Evolutionary conservation across 1,140 invertebrate genomes (phyloP).

Genomic region (Macrobrachium rosenbergii): DNA sequence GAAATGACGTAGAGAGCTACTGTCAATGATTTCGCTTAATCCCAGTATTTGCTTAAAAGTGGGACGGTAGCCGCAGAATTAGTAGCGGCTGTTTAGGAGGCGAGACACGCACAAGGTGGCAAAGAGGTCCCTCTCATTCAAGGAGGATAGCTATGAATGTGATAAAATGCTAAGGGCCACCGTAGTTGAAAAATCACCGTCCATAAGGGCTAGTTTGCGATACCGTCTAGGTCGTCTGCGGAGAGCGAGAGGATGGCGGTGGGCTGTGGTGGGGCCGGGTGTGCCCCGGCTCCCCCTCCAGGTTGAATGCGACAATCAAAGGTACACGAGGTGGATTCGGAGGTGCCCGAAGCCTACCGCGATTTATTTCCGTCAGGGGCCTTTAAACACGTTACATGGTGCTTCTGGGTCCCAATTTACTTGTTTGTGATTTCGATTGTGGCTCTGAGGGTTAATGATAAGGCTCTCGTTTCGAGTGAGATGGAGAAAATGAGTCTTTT

Average conservation of each 20-base stretch:
- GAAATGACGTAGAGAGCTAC: no score
- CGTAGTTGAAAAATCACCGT: conserved; percentile 58
- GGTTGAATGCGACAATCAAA: conserved; percentile 60
- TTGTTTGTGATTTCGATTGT: conserved; percentile 55
- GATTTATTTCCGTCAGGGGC: conserved; percentile 47
- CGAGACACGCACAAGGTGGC: conserved; percentile 52
- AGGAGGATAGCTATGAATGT: conserved; percentile 37
- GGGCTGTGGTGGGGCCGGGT: conserved; percentile 1
- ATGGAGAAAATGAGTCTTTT: background rate
- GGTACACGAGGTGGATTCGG: conserved; percentile 29
- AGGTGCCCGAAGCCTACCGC: conserved; percentile 35
- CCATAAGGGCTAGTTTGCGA: conserved; percentile 53
- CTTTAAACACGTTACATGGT: conserved; percentile 35
- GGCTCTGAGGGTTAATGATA: conserved; percentile 44
- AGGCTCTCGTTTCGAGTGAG: conserved; percentile 38
- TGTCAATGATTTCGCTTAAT: no score
- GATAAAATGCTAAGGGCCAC: conserved; percentile 53
- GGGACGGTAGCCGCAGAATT: conserved; percentile 9
- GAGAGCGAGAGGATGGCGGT: background rate
- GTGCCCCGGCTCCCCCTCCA: background rate
- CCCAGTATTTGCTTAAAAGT: background rate
- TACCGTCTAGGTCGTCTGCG: conserved; percentile 38
- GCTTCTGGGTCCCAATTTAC: conserved; percentile 51
- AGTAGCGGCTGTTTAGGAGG: conserved; percentile 11
- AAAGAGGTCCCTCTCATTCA: conserved; percentile 40